Evolutionary conservation across 2,888 invertebrate species (phyloP), one percentile per base, ranked within the genome.

Genomic region (Embidobia sp.): DNA sequence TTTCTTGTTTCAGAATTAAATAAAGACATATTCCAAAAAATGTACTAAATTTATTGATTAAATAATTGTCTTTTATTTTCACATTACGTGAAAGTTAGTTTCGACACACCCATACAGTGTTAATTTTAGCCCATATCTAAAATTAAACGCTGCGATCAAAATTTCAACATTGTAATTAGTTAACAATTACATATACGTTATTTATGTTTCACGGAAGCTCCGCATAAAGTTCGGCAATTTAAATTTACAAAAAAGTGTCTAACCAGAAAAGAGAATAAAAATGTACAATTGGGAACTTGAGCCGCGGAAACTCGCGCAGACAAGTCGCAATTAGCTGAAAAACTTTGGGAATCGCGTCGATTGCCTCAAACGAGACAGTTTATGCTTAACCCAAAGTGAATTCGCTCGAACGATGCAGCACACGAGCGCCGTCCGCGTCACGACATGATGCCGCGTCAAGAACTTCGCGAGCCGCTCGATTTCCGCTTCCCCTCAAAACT

Each of bases 401-500:
- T 44, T 63, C 59, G 70, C 70, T 51, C 51, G 70, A 51, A 51
- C 59, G 59, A 40, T 46, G 40, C 61, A 37, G 29, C 19, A 33
- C 44, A 78, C 67, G 22, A 37, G 63, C 44, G 48, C 61, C 51
- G 67, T 53, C 78, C 55, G 57, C 49, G 73, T 66, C 69, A 61
- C 57, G 64, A 42, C 18, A 57, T 51, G 64, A 63, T 31, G 57
- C 46, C 10, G 27, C 48, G 33, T 61, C 59, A 40, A 63, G 78
- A 84, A 83, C 79, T 82, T 77, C n/a, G 74, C 77, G 55, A 82
- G 75, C 80, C 63, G 55, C 44, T 44, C 72, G 64, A 64, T 57
- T 73, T 73, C 72, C 64, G 42, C 42, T 57, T 57, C 57, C 49
- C 31, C 33, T 73, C 57, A 55, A 63, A 72, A 55, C 40, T 63